Evolutionary conservation across 2,113 vertebrate genomes (phyloP), one percentile per base, ranked within the genome.

Genomic region (Callionymus lyra): DNA sequence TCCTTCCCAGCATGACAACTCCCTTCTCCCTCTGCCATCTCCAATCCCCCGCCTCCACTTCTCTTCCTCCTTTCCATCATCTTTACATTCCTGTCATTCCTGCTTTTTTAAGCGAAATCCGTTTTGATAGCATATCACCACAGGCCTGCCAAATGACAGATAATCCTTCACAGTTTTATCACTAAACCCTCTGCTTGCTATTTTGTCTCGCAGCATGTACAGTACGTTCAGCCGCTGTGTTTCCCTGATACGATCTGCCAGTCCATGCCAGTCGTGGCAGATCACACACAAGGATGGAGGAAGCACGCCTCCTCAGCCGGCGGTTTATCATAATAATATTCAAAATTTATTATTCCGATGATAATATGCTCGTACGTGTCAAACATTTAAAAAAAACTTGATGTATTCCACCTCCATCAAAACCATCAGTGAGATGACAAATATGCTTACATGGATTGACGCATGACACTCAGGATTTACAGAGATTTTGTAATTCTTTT

Each of bases 91-190:
- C 64, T 78, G 73, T 79, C 81, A 79, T 56, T 73, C 67, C 54
- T 50, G 67, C 68, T 75, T 60, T 38, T 19, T 18, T 17, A 65
- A 19, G 10, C 53, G 6, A 74, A 83, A 85, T 83, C 82, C 68
- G 45, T 78, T 77, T 79, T 84, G 78, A 82, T 81, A 74, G 72
- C 66, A 63, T 68, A 76, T 79, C 75, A 76, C 73, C 71, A 65
- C 15, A 13, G 56, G 67, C 63, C 62, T 34, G 63, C 65, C 68
- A 69, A 82, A 77, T 65, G 67, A 77, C 71, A 73, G 73, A 82
- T 86, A 87, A 88, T 85, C 78, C 80, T 65, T 78, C 65, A 73
- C 65, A 76, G 76, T 81, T 84, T 84, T 76, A 85, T 84, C 74
- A 44, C 77, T 70, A 77, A 75, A 67, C 60, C 76, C 59, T 70